These are phyloP conservation scores for Liasis olivaceus DNA, from an alignment of 2,797 vertebrate species.

Conservation along the genomic window DNA sequence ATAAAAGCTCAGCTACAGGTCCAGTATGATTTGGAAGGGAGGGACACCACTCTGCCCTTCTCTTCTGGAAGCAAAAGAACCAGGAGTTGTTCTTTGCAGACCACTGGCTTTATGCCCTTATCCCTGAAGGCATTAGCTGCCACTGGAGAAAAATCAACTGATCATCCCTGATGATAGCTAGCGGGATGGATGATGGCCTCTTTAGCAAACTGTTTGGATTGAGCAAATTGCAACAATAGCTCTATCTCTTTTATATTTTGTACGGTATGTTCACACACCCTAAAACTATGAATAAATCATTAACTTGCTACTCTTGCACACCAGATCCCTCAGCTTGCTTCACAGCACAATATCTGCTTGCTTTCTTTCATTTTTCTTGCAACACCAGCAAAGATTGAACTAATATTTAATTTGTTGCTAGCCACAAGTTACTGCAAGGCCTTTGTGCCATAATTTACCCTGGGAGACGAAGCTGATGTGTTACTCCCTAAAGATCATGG, in stretches of 20 bases:
- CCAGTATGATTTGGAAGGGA: not conserved
- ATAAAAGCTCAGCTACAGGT: not conserved
- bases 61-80: not conserved
- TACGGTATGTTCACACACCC: not conserved
- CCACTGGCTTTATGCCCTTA: not conserved
- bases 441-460: not conserved
- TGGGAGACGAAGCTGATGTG: not conserved
- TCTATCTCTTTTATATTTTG: not conserved
- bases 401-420: slow-evolving; percentile 32
- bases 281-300: not conserved
- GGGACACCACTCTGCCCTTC: not conserved
- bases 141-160: not conserved
- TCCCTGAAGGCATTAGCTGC: not conserved
- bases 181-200: not conserved
- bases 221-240: not conserved
- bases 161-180: not conserved
- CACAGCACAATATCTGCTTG: not conserved
- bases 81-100: no score
- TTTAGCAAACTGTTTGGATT: not conserved
- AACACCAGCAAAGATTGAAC: slow-evolving; percentile 19
- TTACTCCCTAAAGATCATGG: not conserved
- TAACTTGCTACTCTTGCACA: not conserved
- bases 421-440: not conserved
- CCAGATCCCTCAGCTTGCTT: not conserved
- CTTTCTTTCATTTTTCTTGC: slow-evolving; percentile 11